phyloP scores from a whole-genome alignment of 2,113 vertebrate genomes.

The Neolamprologus hecqui region DNA sequence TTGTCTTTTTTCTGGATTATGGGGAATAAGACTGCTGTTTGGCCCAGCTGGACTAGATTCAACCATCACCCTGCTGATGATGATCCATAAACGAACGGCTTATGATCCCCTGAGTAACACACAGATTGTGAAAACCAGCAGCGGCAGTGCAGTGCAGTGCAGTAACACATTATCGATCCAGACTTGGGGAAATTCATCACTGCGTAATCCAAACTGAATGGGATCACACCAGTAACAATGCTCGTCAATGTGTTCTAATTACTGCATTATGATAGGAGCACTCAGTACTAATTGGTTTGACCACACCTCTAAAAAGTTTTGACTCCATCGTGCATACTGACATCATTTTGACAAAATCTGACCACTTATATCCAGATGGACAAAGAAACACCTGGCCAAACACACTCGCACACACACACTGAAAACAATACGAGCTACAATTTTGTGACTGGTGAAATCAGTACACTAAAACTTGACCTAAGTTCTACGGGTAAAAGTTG shows the following conservation, averaged over 20 bases:
- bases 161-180: slow-evolving; percentile 51
- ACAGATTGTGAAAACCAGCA: slow-evolving; percentile 33
- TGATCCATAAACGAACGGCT: slow-evolving; percentile 22
- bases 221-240: neutral
- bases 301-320: neutral
- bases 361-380: neutral
- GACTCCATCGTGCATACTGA: neutral
- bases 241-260: neutral
- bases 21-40: neutral
- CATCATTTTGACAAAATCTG: neutral
- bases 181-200: slow-evolving; percentile 29
- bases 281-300: neutral
- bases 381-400: neutral
- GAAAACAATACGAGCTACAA: neutral
- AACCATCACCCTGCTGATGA: slow-evolving; percentile 1
- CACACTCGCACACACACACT: rapidly evolving
- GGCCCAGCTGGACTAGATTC: neutral
- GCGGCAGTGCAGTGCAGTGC: slow-evolving; percentile 12
- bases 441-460: neutral
- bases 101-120: slow-evolving; percentile 30
- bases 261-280: neutral
- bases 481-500: neutral
- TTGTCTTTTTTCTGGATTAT: neutral
- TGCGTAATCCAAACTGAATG: neutral
- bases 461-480: neutral